phyloP scores from a whole-genome alignment of 2,113 vertebrate species.

The Centropristis striata region DNA sequence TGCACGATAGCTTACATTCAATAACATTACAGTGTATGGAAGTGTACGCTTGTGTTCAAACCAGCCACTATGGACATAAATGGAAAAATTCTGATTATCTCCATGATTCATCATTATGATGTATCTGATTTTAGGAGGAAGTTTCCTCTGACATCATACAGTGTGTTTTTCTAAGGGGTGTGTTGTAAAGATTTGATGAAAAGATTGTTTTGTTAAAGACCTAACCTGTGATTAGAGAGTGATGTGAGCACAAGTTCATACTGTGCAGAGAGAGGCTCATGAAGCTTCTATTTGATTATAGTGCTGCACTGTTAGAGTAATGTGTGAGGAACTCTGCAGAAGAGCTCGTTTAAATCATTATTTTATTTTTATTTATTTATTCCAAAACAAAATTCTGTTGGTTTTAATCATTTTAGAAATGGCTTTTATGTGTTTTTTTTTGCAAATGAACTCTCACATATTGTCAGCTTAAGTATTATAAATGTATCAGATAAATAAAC shows the following conservation, averaged over 20 bases:
- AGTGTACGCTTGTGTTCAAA: too few species aligned
- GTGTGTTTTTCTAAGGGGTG: not conserved
- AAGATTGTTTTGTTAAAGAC: conserved; percentile 32
- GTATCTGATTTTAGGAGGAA: not conserved
- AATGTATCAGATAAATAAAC: not conserved
- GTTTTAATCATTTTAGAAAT: too few species aligned
- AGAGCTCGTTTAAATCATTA: too few species aligned
- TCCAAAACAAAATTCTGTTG: too few species aligned
- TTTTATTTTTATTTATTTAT: too few species aligned
- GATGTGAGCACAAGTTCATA: conserved; percentile 8
- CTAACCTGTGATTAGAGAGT: conserved; percentile 28
- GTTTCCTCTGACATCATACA: not conserved
- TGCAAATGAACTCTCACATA: not conserved
- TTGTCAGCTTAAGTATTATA: not conserved
- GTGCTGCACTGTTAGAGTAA: not conserved
- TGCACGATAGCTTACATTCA: not conserved
- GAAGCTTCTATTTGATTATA: not conserved
- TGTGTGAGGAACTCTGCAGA: not conserved
- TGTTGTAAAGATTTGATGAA: conserved; percentile 18
- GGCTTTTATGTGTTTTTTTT: too few species aligned
- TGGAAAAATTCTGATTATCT: not conserved
- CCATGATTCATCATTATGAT: not conserved
- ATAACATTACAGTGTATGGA: not conserved
- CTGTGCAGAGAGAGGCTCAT: not conserved
- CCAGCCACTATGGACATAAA: not conserved